Conservation (phyloP, 2,888 invertebrate genomes). For the Bellardia pandia region DNA sequence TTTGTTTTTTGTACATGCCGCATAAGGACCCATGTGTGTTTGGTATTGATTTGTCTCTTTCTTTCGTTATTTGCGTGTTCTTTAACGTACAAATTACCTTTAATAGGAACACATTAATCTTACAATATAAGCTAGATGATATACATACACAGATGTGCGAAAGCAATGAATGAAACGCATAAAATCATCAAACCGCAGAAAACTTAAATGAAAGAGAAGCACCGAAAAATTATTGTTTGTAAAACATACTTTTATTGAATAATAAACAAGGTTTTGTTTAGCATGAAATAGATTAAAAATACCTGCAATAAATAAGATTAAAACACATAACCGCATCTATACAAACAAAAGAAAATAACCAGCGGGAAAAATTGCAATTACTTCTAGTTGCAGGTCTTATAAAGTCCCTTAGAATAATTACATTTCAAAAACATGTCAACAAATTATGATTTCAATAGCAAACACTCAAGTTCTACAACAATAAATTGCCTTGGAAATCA, state of each 20-base stretch:
- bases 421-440: no score
- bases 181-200: constrained; percentile 30
- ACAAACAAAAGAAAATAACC: background rate
- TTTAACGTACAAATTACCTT: constrained; percentile 26
- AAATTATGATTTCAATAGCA: no score
- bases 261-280: constrained; percentile 46
- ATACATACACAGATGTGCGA: background rate
- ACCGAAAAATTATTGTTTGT: constrained; percentile 49
- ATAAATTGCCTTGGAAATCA: no score
- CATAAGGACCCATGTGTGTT: background rate
- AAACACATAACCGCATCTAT: background rate
- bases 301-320: background rate
- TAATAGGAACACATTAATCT: constrained; percentile 38
- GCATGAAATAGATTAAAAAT: constrained; percentile 10
- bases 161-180: background rate
- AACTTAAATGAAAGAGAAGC: constrained; percentile 14
- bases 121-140: background rate
- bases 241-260: constrained; percentile 40
- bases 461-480: no score
- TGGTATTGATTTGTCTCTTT: background rate
- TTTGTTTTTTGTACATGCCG: background rate
- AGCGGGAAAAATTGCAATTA: no score
- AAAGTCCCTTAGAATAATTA: no score
- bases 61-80: background rate
- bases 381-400: no score